These are phyloP conservation scores for Pelagia noctiluca DNA, from an alignment of 30 jellyfish, hydroid and myxozoan genomes.

Conservation along the genomic window DNA sequence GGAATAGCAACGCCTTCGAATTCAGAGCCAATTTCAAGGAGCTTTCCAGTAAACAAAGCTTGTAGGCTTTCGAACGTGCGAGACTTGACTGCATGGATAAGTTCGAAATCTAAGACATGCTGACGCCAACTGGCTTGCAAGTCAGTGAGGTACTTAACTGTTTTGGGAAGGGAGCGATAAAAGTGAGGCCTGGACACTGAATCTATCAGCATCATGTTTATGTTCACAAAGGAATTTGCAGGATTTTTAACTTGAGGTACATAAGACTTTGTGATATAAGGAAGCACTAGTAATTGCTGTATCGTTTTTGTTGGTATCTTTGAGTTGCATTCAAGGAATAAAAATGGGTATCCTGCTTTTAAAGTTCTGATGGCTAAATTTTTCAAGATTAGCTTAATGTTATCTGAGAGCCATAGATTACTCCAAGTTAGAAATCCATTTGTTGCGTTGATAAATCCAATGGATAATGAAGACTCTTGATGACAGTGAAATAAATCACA, in stretches of 20 bases:
- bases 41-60: conserved; percentile 76
- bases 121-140: conserved; percentile 2
- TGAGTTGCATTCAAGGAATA: conserved; percentile 57
- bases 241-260: not conserved
- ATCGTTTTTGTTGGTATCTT: not conserved
- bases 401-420: not conserved
- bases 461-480: not conserved
- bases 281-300: conserved; percentile 58
- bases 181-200: conserved; percentile 86
- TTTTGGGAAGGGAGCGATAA: conserved; percentile 69
- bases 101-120: conserved; percentile 73
- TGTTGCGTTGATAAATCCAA: conserved; percentile 19
- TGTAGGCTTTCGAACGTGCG: conserved; percentile 73
- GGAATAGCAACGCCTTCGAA: conserved; percentile 62
- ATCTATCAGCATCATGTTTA: conserved; percentile 71
- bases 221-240: conserved; percentile 11
- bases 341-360: conserved; percentile 30
- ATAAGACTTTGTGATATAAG: conserved; percentile 2
- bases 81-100: conserved; percentile 66
- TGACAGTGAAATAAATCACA: conserved; percentile 33
- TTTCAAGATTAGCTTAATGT: not conserved
- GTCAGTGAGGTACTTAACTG: conserved; percentile 47
- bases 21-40: conserved; percentile 19
- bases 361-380: conserved; percentile 19
- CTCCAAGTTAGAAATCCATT: conserved; percentile 27